A percentile compares a stretch with the other conserved stretches of the same genome.
These are phyloP conservation scores for Sesamia inferens DNA, from an alignment of 2,888 invertebrate genomes.

Conservation along the genomic window DNA sequence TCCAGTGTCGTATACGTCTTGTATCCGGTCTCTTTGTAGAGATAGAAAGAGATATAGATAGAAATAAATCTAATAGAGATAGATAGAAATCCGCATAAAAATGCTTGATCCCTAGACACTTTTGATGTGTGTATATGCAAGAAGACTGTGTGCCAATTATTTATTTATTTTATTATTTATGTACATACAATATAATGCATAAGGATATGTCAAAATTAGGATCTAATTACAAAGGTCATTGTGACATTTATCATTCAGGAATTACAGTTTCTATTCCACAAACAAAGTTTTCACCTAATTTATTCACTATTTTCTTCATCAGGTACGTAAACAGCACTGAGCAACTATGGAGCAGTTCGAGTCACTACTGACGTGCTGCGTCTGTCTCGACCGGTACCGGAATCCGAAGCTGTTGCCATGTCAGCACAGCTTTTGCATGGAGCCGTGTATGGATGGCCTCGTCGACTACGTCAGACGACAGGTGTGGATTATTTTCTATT, in stretches of 20 bases:
- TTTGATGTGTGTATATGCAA: no score
- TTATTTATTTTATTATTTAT: no score
- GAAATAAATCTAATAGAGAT: no score
- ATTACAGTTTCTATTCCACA: background rate
- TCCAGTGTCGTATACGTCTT: no score
- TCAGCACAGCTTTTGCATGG: slow-evolving; percentile 99
- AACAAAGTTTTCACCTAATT: background rate
- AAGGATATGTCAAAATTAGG: no score
- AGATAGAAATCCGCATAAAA: no score
- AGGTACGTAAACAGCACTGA: slow-evolving; percentile 80
- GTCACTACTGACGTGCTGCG: slow-evolving; percentile 99
- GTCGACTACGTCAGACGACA: slow-evolving; percentile 98
- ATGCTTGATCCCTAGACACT: no score
- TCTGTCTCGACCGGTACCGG: slow-evolving; percentile 98
- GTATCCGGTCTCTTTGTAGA: no score
- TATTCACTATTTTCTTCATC: slow-evolving; percentile 61
- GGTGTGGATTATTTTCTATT: slow-evolving; percentile 84
- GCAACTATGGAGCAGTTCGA: slow-evolving; percentile 97
- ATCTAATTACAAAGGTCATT: no score
- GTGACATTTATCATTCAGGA: background rate
- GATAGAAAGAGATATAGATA: no score
- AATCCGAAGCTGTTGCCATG: slow-evolving; percentile 99
- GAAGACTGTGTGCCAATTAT: no score
- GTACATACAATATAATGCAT: no score
- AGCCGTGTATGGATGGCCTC: slow-evolving; percentile 99